These are phyloP conservation scores for Helicoverpa zea DNA, from an alignment of 1,140 invertebrate species.

Conservation along the genomic window DNA sequence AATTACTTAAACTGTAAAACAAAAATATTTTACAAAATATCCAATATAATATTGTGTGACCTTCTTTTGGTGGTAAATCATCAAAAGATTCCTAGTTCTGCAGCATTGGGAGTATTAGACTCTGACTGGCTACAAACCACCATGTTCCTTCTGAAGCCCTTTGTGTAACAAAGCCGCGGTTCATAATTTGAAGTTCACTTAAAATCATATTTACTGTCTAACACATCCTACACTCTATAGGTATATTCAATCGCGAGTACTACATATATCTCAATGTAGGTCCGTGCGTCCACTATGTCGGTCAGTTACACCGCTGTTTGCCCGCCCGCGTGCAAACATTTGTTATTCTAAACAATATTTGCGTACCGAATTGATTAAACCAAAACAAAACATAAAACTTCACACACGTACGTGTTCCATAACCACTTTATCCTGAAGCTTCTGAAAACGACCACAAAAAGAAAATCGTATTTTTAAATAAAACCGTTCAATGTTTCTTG, in stretches of 20 bases:
- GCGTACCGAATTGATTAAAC: slow-evolving; percentile 28
- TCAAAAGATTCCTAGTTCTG: too few relatives aligned
- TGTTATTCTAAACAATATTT: slow-evolving; percentile 46
- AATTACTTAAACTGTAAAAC: too few relatives aligned
- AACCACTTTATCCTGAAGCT: slow-evolving; percentile 24
- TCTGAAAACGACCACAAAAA: slow-evolving; percentile 49
- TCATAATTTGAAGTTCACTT: too few relatives aligned
- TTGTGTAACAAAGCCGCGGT: too few relatives aligned
- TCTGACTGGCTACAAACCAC: too few relatives aligned
- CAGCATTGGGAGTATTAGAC: too few relatives aligned
- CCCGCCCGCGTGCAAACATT: slow-evolving; percentile 25
- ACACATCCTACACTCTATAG: too few relatives aligned
- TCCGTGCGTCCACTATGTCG: slow-evolving; percentile 29
- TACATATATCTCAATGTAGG: not conserved
- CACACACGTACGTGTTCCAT: not conserved
- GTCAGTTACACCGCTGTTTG: slow-evolving; percentile 31
- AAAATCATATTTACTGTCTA: too few relatives aligned
- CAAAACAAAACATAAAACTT: not conserved
- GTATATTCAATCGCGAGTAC: not conserved
- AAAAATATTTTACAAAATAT: too few relatives aligned
- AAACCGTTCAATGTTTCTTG: slow-evolving; percentile 60
- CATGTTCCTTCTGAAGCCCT: too few relatives aligned
- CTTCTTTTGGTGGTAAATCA: too few relatives aligned
- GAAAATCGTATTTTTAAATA: slow-evolving; percentile 56
- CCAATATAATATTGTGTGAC: too few relatives aligned